Base-by-base conservation (phyloP, 2,113 vertebrate genomes). In the Barnardius zonarius region DNA sequence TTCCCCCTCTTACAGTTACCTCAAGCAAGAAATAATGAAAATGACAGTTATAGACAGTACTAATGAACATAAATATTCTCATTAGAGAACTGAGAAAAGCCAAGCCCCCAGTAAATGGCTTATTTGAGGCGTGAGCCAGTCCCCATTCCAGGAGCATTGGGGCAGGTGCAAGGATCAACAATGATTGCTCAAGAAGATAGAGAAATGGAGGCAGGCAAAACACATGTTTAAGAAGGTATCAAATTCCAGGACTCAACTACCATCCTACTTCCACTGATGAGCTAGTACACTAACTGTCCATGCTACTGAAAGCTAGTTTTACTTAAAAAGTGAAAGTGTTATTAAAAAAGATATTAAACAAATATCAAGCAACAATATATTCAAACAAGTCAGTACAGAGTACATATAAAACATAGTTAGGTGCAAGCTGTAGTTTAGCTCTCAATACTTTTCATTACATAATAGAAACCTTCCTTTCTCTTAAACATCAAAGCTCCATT, bases 161-260 rank as follows among this genome's bases (percentile, higher is more conserved):
- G 4, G 13, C 5, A 4, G 7, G 4, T 12, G 6, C 9, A 9
- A 13, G 15, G 46, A 19, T 10, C 18, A 23, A 41, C 16, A 6
- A 0, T 15, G 10, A 35, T 20, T 66, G 25, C 52, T 68, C 41
- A 41, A 46, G 28, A 44, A 72, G 6, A 15, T 25, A 39, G 7
- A 78, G 37, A 46, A 43, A 25, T 10, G 3, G 19, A 59, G 2
- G 2, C 16, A 55, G 18, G 31, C 30, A 88, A 62, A 76, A 35
- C 25, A 52, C 18, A 22, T 11, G 19, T 66, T 80, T 37, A 80
- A 75, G 17, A 18, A 19, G 17, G 17, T 25, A 17, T 25, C 43
- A 55, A 52, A 55, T 70, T 44, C 24, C 12, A 44, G 35, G 30
- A 51, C 25, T 52, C 37, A 6, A n/a, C 25, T 25, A 78, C 17